Percentiles rank a stretch among this genome's conserved stretches.
These are phyloP conservation scores for Stratiomys singularior DNA, from an alignment of 2,888 invertebrate genomes.

Conservation along the genomic window DNA sequence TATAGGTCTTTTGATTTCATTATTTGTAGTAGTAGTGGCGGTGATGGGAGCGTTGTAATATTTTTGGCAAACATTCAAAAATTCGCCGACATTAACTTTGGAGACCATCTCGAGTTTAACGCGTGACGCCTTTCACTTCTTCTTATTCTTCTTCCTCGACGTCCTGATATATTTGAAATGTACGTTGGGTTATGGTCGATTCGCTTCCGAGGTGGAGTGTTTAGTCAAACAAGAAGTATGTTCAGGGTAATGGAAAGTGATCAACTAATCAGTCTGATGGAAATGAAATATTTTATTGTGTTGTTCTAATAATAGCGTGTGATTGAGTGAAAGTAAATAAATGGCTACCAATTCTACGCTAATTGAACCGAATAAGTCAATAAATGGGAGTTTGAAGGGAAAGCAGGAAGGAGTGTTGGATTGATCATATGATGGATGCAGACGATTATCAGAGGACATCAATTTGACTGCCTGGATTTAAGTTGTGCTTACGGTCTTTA, in stretches of 20 bases:
- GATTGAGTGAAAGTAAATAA: constrained; percentile 30
- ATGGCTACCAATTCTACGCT: constrained; percentile 3
- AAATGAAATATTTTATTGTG: constrained; percentile 28
- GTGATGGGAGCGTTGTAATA: background rate
- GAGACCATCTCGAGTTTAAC: background rate
- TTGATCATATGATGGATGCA: too few relatives aligned
- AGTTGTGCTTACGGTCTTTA: too few relatives aligned
- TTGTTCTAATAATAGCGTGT: background rate
- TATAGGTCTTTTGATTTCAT: constrained; percentile 4
- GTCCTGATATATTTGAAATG: too few relatives aligned
- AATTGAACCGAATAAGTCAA: constrained; percentile 33
- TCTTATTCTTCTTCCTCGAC: too few relatives aligned
- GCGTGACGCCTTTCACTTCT: background rate
- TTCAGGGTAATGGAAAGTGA: background rate
- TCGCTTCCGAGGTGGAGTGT: background rate
- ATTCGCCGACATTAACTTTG: constrained; percentile 7
- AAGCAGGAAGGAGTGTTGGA: too few relatives aligned
- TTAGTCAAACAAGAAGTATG: background rate
- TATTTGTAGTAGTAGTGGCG: background rate
- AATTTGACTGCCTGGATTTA: too few relatives aligned
- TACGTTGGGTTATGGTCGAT: background rate
- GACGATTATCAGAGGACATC: too few relatives aligned
- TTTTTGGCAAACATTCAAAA: constrained; percentile 7
- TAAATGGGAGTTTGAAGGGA: constrained; percentile 2
- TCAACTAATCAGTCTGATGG: constrained; percentile 4